Evolutionary conservation across 2,888 invertebrate genomes (phyloP).

Genomic region (Rotaria magnacalcarata): DNA sequence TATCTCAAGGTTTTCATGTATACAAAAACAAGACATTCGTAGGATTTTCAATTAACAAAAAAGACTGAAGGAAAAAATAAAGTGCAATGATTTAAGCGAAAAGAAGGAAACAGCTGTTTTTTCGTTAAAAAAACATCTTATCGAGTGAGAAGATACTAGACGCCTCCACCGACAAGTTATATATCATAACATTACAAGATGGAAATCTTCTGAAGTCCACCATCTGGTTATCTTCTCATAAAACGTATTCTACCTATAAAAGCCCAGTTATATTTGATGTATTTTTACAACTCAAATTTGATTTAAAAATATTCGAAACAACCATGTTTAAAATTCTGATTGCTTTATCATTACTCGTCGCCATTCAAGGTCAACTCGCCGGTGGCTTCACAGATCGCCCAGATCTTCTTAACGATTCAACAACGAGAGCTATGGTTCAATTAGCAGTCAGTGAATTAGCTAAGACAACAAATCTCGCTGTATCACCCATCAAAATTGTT

Average conservation of each 20-base stretch:
- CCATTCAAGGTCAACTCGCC: neutral
- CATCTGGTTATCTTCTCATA: neutral
- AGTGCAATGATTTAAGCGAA: neutral
- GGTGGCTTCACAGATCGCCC: conserved; percentile 4
- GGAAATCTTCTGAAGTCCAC: neutral
- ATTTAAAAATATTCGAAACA: neutral
- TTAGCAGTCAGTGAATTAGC: neutral
- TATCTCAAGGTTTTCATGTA: neutral
- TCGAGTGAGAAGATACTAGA: too few relatives aligned
- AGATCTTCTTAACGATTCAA: neutral
- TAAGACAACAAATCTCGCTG: neutral
- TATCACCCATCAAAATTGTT: neutral
- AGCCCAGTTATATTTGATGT: neutral
- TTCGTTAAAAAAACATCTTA: too few relatives aligned
- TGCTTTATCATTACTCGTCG: neutral
- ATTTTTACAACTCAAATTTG: neutral
- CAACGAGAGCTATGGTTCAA: neutral
- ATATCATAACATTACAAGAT: neutral
- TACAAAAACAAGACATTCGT: neutral
- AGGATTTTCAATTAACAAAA: neutral
- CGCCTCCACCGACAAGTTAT: too few relatives aligned
- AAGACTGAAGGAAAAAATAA: neutral
- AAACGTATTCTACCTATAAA: neutral
- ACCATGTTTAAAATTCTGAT: conserved; percentile 4
- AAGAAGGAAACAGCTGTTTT: neutral